phyloP scores from a whole-genome alignment of 2,888 invertebrate species.

The Orthosia cruda region DNA sequence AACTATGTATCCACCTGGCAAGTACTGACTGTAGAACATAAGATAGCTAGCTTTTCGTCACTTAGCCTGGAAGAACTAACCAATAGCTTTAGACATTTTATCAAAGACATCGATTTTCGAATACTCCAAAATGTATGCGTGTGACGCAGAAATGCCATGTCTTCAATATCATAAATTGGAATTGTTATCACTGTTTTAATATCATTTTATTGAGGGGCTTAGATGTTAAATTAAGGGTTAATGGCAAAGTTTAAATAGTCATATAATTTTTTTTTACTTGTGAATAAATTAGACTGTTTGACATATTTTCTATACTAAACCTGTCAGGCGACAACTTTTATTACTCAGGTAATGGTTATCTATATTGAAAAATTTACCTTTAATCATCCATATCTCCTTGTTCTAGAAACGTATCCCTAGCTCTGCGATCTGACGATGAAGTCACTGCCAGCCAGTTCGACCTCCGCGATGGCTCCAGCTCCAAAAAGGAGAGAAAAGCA shows the following conservation, averaged over 20 bases:
- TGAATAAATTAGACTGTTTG: too few relatives aligned
- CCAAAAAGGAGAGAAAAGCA: conserved; percentile 95
- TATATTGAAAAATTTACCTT: too few relatives aligned
- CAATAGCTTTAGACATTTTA: too few relatives aligned
- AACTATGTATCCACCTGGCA: background rate
- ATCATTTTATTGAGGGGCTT: background rate
- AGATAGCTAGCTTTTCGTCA: too few relatives aligned
- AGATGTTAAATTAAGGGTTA: background rate
- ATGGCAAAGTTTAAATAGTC: too few relatives aligned
- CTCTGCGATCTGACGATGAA: conserved; percentile 85
- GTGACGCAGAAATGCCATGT: background rate
- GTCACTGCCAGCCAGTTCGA: conserved; percentile 84
- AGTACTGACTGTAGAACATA: background rate
- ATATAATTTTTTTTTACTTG: too few relatives aligned
- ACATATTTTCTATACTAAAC: too few relatives aligned
- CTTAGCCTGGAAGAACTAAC: too few relatives aligned
- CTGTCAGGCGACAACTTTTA: too few relatives aligned
- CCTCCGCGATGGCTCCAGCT: conserved; percentile 85
- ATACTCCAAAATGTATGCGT: background rate
- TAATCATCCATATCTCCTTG: conserved; percentile 18
- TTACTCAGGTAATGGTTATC: too few relatives aligned
- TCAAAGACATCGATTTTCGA: background rate
- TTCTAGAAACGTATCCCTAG: conserved; percentile 92
- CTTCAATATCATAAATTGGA: background rate
- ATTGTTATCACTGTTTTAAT: background rate